A percentile compares a stretch with the other conserved stretches of the same genome.
These are phyloP conservation scores for Cossypha caffra DNA, from an alignment of 2,797 vertebrate species.

Conservation along the genomic window DNA sequence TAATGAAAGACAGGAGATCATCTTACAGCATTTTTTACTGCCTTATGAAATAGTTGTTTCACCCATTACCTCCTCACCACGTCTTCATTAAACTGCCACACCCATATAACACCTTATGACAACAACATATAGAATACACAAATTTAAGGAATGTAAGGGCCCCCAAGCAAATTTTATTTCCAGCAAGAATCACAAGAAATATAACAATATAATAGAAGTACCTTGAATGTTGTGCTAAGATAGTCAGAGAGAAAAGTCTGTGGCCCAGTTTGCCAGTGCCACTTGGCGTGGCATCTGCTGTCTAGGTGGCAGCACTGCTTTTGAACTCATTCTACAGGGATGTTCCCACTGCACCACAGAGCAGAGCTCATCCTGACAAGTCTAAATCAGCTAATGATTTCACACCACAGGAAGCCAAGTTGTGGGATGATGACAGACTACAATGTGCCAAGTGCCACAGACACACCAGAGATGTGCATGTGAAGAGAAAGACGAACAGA, in stretches of 20 bases:
- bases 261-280: background rate
- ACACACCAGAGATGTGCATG: background rate
- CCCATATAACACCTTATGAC: background rate
- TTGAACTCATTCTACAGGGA: background rate
- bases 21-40: background rate
- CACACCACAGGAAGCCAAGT: background rate
- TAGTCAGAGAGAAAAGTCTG: background rate
- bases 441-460: background rate
- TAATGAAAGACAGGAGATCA: background rate
- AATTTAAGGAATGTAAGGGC: background rate
- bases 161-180: background rate
- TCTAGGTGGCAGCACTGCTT: background rate
- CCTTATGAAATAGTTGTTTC: background rate
- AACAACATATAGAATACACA: background rate
- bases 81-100: constrained; percentile 14
- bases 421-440: background rate
- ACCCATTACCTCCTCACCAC: background rate
- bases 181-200: background rate
- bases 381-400: background rate
- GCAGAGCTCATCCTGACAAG: background rate
- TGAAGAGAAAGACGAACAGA: background rate
- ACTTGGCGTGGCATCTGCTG: rapidly evolving
- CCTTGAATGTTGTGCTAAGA: background rate
- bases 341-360: rapidly evolving
- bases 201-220: background rate